Base-by-base conservation (phyloP, 2,113 vertebrate species). In the Notarius lentiginosus region DNA sequence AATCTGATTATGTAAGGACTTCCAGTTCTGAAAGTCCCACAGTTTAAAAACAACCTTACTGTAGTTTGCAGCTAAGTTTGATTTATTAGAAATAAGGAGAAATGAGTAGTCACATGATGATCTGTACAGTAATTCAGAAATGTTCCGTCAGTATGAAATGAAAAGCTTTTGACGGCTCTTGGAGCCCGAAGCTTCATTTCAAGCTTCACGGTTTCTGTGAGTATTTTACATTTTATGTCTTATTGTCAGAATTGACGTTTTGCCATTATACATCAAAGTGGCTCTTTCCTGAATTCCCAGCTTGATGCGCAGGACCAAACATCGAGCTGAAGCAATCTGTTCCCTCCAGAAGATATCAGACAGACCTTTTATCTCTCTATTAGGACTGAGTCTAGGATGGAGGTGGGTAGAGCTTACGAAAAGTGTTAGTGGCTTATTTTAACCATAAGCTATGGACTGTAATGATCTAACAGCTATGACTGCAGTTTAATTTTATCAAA, bases 141-240 rank as follows among this genome's bases (percentile, higher is more conserved):
- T 82, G 85, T 84, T 89, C 55, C 24, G 51, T 87, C 86, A 10
- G 51, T 70, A 82, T 53, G 63, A 86, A 82, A 77, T 85, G 79
- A 63, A 73, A 87, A 85, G 88, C 88, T 85, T 27, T 89, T 89
- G 88, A 89, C 73, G 30, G 88, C 83, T 47, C 24, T 87, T 61
- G 34, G 53, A 72, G 88, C 88, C 88, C 85, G 88, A 89, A 79
- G 88, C 88, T 85, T 85, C 49, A 55, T 87, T 87, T 79, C 88
- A 18, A 61, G 75, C 66, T 75, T 79, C 14, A 30, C 1, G 1
- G 2, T 82, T 66, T 55, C 72, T 34, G 47, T 49, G 18, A 22
- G 41, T 27, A 53, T 85, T 47, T 77, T 53, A 84, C 55, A 66
- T 68, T 55, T 41, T 70, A 17, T 76, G 51, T 85, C 47, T 24